A percentile compares a stretch with the other conserved stretches of the same genome.
Conservation (phyloP, 35 echinoderm and acorn worm species). For the Diadema setosum region DNA sequence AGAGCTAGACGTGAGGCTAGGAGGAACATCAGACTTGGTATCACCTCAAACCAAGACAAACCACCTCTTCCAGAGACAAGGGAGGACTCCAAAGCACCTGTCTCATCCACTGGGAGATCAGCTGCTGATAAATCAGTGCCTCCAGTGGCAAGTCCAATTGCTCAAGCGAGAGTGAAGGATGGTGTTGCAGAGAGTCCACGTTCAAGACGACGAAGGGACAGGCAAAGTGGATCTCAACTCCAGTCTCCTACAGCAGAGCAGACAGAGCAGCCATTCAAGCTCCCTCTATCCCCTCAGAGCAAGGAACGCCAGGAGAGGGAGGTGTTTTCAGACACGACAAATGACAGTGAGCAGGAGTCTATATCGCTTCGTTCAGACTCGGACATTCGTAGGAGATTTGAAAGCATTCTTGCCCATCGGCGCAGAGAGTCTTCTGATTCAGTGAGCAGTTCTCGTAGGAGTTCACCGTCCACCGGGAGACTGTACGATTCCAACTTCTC, state of each 20-base stretch:
- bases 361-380: conserved; percentile 42
- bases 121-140: background rate
- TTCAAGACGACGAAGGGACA: background rate
- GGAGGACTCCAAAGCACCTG: background rate
- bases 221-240: background rate
- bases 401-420: background rate
- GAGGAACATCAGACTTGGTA: background rate
- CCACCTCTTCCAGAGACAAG: background rate
- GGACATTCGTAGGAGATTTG: conserved; percentile 34
- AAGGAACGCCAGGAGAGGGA: conserved; percentile 1
- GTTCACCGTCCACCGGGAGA: conserved; percentile 35
- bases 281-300: background rate
- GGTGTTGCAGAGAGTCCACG: background rate
- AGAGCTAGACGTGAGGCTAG: conserved; percentile 13
- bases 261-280: background rate
- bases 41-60: background rate
- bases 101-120: background rate
- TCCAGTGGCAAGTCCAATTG: background rate
- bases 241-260: background rate
- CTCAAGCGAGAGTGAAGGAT: background rate
- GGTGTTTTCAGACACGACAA: conserved; percentile 9
- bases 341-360: conserved; percentile 56
- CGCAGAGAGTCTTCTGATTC: conserved; percentile 59
- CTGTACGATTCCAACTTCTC: conserved; percentile 62
- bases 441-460: conserved; percentile 32